These are phyloP conservation scores for Clarias magur DNA, from an alignment of 2,113 vertebrate genomes.

Conservation along the genomic window DNA sequence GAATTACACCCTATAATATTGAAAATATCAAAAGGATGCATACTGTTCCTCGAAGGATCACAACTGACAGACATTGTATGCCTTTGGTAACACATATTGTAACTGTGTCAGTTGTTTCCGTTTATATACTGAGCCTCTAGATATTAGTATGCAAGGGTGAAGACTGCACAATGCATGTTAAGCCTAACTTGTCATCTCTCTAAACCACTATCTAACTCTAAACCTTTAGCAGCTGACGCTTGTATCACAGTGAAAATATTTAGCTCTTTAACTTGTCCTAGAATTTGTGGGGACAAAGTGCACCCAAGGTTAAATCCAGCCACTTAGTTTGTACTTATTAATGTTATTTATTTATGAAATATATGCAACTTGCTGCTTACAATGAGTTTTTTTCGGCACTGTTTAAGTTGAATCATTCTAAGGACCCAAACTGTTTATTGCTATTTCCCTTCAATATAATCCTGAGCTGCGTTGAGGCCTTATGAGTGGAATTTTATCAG, in stretches of 20 bases:
- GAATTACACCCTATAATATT: slow-evolving; percentile 36
- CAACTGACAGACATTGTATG: background rate
- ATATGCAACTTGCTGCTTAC: background rate
- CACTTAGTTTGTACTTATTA: background rate
- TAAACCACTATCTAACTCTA: background rate
- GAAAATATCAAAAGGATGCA: background rate
- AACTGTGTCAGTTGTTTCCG: background rate
- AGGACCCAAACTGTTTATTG: background rate
- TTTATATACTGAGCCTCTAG: background rate
- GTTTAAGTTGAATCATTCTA: background rate
- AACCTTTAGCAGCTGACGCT: background rate
- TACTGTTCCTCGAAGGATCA: background rate
- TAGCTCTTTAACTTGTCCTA: background rate
- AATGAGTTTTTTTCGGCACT: background rate
- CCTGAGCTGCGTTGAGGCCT: background rate
- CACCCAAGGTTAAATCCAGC: background rate
- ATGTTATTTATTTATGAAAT: background rate
- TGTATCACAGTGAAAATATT: background rate
- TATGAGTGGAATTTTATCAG: background rate
- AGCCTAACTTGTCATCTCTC: background rate
- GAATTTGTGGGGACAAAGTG: background rate
- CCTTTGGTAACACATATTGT: background rate
- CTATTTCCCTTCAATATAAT: background rate
- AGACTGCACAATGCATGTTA: background rate
- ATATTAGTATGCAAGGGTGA: background rate